Evolutionary conservation across 2,888 invertebrate genomes (phyloP).

Genomic region (Drosophila percnosoma): DNA sequence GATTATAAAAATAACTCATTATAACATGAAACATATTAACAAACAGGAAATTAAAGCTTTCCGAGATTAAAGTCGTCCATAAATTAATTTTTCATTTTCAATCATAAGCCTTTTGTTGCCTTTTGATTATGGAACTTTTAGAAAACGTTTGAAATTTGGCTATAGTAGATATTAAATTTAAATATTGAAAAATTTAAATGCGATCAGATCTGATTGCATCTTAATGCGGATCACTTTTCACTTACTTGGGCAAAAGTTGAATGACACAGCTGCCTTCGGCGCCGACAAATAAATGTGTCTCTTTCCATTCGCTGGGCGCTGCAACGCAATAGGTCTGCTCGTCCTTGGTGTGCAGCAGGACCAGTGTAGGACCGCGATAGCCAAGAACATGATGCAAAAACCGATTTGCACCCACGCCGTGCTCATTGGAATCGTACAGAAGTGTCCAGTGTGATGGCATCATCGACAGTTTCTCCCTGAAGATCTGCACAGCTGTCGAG

Average conservation of each 20-base stretch:
- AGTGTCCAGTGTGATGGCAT: slow-evolving; percentile 93
- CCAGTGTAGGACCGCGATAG: slow-evolving; percentile 88
- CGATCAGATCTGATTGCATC: background rate
- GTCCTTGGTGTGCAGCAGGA: slow-evolving; percentile 87
- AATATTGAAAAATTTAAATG: background rate
- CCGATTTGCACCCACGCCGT: slow-evolving; percentile 94
- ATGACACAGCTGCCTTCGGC: slow-evolving; percentile 91
- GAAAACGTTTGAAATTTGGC: background rate
- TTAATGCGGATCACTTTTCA: background rate
- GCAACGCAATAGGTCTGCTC: slow-evolving; percentile 91
- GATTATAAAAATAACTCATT: background rate
- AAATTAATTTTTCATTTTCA: background rate
- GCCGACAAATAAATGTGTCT: slow-evolving; percentile 94
- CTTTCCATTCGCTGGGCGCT: slow-evolving; percentile 93
- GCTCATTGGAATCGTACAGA: slow-evolving; percentile 92
- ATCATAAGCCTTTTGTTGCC: background rate
- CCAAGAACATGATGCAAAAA: slow-evolving; percentile 94
- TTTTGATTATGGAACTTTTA: background rate
- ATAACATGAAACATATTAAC: background rate
- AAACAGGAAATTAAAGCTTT: background rate
- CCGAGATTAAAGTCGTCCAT: background rate
- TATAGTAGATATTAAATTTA: background rate
- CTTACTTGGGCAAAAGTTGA: slow-evolving; percentile 90
- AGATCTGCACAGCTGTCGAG: slow-evolving; percentile 85
- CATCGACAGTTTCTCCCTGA: slow-evolving; percentile 88